Evolutionary conservation across 2,797 vertebrate species (phyloP), one percentile per base, ranked within the genome.

Genomic region (Acipenser ruthenus): DNA sequence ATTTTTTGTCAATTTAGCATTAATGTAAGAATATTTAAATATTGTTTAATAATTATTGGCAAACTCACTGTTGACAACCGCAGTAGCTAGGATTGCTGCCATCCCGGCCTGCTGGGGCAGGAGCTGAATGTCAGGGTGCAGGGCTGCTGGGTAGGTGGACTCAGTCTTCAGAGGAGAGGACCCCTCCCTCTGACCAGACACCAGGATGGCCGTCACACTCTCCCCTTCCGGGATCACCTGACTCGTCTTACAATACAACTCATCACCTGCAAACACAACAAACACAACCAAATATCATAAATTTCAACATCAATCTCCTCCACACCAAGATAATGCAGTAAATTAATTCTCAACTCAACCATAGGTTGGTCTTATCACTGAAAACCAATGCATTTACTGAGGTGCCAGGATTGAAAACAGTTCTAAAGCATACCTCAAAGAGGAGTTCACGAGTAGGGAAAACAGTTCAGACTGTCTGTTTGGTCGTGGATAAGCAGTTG

Each of bases 51-150:
- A 53, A 8, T 8, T 53, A 8, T 53, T 53, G 51, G 51, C 8
- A 47, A 56, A 90, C 96, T 96, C 84, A 99, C 96, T 99, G 80
- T 99, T 99, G 61, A 99, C 80, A 56, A 99, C 84, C 0, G 96
- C 96, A 0, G 96, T 98, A 23, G 96, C 96, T 68, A 98, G 82
- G 77, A 99, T 97, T 74, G 96, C 94, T 0, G 96, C 96, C 96
- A 99, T 99, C 79, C 95, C 96, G 0, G 96, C 96, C 69, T 99
- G 96, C 84, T 98, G 96, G 0, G 96, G 96, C 69, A 99, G 92
- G 48, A 98, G 93, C 85, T 96, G 95, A 78, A 99, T 95, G 65
- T 97, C 95, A 0, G 93, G 77, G 75, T 73, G 91, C 49, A 88
- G 66, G 0, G 85, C 72, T 0, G 87, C 87, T 0, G 86, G 87